A percentile compares a stretch with the other conserved stretches of the same genome.
phyloP scores from a whole-genome alignment of 2,113 vertebrate genomes.

The Saccopteryx leptura region DNA sequence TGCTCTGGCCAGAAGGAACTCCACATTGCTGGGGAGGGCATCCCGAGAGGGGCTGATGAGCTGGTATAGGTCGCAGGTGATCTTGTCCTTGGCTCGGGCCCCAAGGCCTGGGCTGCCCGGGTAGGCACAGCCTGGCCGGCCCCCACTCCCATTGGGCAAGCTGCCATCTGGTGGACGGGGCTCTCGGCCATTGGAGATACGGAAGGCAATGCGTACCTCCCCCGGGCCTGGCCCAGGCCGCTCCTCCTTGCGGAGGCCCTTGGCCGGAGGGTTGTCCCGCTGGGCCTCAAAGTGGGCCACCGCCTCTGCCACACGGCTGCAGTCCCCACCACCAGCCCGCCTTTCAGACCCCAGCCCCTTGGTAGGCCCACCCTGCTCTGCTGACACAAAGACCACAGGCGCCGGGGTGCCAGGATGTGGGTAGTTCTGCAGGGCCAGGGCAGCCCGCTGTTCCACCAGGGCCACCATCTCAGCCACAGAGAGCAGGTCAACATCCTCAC shows the following conservation, averaged over 20 bases:
- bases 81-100: constrained; percentile 94
- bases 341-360: constrained; percentile 75
- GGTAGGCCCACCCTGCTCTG: constrained; percentile 83
- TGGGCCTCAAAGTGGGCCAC: constrained; percentile 95
- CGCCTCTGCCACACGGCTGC: constrained; percentile 93
- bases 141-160: constrained; percentile 84
- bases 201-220: constrained; percentile 96
- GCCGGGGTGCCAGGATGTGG: constrained; percentile 78
- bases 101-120: constrained; percentile 84
- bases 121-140: constrained; percentile 92
- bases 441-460: constrained; percentile 94
- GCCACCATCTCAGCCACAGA: constrained; percentile 98
- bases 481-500: constrained; percentile 88
- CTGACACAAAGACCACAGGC: constrained; percentile 89
- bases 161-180: constrained; percentile 87
- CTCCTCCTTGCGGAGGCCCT: constrained; percentile 65
- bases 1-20: constrained; percentile 90
- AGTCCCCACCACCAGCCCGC: constrained; percentile 80
- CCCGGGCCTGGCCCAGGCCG: constrained; percentile 70
- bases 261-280: constrained; percentile 77
- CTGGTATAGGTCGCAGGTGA: constrained; percentile 98
- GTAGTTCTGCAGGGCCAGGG: constrained; percentile 92
- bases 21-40: constrained; percentile 85
- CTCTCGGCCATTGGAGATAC: constrained; percentile 93
- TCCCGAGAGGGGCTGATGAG: constrained; percentile 94